Evolutionary conservation across 1,140 invertebrate genomes (phyloP).

Genomic region (Solenopsis invicta): DNA sequence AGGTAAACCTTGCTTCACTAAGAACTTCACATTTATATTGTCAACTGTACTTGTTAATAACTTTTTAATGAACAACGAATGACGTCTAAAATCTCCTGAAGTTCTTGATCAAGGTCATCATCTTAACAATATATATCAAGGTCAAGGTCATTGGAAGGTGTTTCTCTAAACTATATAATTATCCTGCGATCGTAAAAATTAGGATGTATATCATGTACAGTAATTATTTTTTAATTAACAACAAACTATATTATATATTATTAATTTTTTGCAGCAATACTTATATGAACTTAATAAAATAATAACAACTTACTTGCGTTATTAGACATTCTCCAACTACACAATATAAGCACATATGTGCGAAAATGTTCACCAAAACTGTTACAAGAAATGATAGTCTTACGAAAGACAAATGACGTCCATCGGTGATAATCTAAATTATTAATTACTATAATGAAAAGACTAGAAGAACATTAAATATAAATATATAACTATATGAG

Average conservation of each 20-base stretch:
- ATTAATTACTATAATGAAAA: constrained; percentile 14
- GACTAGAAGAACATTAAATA: not conserved
- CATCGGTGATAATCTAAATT: not conserved
- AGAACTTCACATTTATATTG: no score
- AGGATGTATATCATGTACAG: no score
- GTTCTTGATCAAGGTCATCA: no score
- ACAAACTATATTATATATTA: not conserved
- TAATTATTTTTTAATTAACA: not conserved
- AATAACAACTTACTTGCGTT: constrained; percentile 30
- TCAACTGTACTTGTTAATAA: no score
- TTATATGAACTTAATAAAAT: not conserved
- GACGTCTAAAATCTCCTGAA: no score
- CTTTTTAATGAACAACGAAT: no score
- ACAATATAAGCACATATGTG: constrained; percentile 49
- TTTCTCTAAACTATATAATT: no score
- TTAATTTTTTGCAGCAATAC: not conserved
- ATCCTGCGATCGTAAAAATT: no score
- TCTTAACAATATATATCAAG: no score
- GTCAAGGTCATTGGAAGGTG: no score
- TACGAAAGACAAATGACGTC: constrained; percentile 30
- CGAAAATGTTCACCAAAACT: constrained; percentile 27
- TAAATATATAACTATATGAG: no score
- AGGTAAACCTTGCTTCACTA: no score
- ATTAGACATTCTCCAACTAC: constrained; percentile 44
- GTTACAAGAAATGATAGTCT: constrained; percentile 26